A percentile compares a stretch with the other conserved stretches of the same genome.
Evolutionary conservation across 2,113 vertebrate genomes (phyloP).

Genomic region (Machaerirhynchus nigripectus): DNA sequence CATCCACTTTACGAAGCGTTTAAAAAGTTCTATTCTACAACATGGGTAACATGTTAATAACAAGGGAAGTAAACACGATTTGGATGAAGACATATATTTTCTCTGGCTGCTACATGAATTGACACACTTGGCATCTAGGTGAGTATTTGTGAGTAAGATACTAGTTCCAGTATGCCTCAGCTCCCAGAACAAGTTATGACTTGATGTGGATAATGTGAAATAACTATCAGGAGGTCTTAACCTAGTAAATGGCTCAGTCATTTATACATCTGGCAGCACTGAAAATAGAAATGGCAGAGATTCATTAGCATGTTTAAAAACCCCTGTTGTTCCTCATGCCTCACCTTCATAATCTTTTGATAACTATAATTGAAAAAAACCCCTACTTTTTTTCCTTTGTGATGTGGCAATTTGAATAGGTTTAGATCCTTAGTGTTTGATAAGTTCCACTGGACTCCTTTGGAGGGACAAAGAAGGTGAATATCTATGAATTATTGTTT

Average conservation of each 20-base stretch:
- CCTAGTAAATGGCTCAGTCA: neutral
- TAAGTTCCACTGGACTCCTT: neutral
- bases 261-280: neutral
- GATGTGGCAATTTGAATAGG: neutral
- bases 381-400: neutral
- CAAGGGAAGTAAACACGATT: neutral
- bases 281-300: neutral
- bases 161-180: neutral
- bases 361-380: neutral
- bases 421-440: neutral
- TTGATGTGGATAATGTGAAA: neutral
- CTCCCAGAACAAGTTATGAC: neutral
- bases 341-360: neutral
- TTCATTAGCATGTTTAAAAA: neutral
- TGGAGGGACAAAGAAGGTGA: neutral
- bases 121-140: neutral
- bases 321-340: neutral
- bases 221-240: neutral
- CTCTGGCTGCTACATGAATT: neutral
- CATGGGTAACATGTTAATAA: neutral
- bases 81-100: neutral
- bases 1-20: accelerated
- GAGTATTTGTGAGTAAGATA: neutral
- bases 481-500: neutral
- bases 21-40: neutral